A percentile compares a stretch with the other conserved stretches of the same genome.
phyloP scores from a whole-genome alignment of 2,888 invertebrate genomes.

The Chymomyza procnemis region DNA sequence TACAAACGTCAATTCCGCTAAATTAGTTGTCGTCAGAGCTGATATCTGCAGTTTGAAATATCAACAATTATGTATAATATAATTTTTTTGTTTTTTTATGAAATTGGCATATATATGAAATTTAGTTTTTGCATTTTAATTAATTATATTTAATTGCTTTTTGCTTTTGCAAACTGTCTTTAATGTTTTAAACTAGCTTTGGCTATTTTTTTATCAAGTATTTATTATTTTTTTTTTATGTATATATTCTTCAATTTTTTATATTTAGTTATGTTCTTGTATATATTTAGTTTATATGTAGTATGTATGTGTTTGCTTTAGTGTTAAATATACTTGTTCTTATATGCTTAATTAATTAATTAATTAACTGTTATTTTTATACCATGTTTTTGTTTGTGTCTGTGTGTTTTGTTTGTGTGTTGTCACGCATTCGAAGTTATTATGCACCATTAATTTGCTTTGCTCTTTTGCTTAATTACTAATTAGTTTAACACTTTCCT shows the following conservation, averaged over 20 bases:
- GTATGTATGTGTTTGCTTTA: constrained; percentile 16
- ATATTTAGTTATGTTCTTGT: constrained; percentile 17
- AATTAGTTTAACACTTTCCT: background rate
- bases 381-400: background rate
- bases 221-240: background rate
- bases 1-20: background rate
- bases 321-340: constrained; percentile 30
- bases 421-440: constrained; percentile 2
- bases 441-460: constrained; percentile 5
- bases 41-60: background rate
- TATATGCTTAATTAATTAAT: background rate
- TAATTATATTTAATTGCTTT: constrained; percentile 12
- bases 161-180: constrained; percentile 10
- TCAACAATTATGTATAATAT: background rate
- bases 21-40: background rate
- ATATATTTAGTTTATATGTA: constrained; percentile 25
- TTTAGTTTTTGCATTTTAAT: constrained; percentile 11
- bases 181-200: constrained; percentile 8
- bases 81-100: background rate
- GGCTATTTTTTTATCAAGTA: constrained; percentile 13
- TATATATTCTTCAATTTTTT: constrained; percentile 21
- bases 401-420: background rate
- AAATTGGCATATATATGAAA: background rate
- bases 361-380: background rate
- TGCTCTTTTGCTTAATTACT: background rate